Conservation (phyloP, 2,888 invertebrate genomes). For the Caenorhabditis imperialis region DNA sequence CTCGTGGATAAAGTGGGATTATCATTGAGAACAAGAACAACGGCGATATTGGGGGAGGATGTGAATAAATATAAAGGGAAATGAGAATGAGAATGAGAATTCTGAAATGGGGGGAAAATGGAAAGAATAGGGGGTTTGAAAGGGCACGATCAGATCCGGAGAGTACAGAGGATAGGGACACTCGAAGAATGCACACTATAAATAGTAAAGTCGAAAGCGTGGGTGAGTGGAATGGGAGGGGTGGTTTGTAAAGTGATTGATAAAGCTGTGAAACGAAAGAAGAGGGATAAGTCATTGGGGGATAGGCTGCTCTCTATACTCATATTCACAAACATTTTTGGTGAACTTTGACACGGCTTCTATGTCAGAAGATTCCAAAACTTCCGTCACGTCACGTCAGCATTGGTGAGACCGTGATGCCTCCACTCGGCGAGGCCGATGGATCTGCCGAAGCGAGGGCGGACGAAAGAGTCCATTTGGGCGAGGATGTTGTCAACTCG, state of each 20-base stretch:
- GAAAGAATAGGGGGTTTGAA: too few relatives aligned
- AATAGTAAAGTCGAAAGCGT: slow-evolving; percentile 49
- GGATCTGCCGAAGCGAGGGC: slow-evolving; percentile 61
- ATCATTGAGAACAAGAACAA: too few relatives aligned
- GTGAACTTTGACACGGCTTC: slow-evolving; percentile 43
- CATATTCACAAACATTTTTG: slow-evolving; percentile 56
- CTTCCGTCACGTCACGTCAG: slow-evolving; percentile 35
- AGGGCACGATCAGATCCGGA: too few relatives aligned
- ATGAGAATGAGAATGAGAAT: too few relatives aligned
- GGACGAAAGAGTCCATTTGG: slow-evolving; percentile 64
- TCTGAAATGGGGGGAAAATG: too few relatives aligned
- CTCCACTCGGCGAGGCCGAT: slow-evolving; percentile 38
- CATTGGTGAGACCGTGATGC: slow-evolving; percentile 22
- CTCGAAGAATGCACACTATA: slow-evolving; percentile 22
- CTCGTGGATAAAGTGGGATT: slow-evolving; percentile 32
- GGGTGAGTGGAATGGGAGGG: slow-evolving; percentile 22
- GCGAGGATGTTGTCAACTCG: slow-evolving; percentile 61
- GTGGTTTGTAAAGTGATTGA: slow-evolving; percentile 53
- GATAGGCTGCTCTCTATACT: slow-evolving; percentile 50
- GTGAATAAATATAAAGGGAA: too few relatives aligned
- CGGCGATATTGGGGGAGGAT: too few relatives aligned
- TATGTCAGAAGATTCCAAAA: slow-evolving; percentile 8
- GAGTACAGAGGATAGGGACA: slow-evolving; percentile 17
- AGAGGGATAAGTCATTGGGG: slow-evolving; percentile 51
- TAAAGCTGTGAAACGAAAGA: slow-evolving; percentile 49